Evolutionary conservation across 2,888 invertebrate genomes (phyloP).

Genomic region (Chromoteleia sp.): DNA sequence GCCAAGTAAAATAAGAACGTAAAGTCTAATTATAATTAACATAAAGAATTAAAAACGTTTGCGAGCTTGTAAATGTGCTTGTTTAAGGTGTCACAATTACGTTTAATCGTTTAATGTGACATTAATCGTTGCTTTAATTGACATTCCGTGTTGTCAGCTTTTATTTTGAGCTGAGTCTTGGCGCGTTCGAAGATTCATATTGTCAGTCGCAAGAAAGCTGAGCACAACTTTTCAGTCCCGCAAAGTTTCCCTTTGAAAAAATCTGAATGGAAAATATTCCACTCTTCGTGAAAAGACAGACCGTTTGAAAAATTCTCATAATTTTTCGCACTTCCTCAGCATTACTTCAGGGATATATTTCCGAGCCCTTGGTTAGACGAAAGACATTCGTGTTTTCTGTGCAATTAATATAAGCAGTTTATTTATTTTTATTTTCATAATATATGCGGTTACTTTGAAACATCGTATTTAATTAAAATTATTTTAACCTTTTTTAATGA

Average conservation of each 20-base stretch:
- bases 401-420: too few species aligned
- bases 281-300: not conserved
- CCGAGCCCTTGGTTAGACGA: too few species aligned
- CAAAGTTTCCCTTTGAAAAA: not conserved
- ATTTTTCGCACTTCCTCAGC: too few species aligned
- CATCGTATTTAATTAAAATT: too few species aligned
- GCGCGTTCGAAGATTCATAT: not conserved
- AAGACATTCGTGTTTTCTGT: too few species aligned
- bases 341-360: too few species aligned
- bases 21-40: conserved; percentile 3
- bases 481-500: too few species aligned
- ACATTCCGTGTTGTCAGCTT: not conserved
- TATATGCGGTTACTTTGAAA: too few species aligned
- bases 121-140: too few species aligned
- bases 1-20: not conserved
- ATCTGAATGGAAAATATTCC: conserved; percentile 14
- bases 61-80: conserved; percentile 11
- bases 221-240: conserved; percentile 3
- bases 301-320: conserved; percentile 4
- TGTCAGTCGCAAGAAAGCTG: conserved; percentile 1
- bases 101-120: too few species aligned
- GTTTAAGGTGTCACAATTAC: not conserved
- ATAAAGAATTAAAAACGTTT: conserved; percentile 3
- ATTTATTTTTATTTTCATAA: too few species aligned
- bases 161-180: not conserved